Percentiles rank a stretch among this genome's conserved stretches.
Evolutionary conservation across 2,888 invertebrate genomes (phyloP).

Genomic region (Chromoteleia sp.): DNA sequence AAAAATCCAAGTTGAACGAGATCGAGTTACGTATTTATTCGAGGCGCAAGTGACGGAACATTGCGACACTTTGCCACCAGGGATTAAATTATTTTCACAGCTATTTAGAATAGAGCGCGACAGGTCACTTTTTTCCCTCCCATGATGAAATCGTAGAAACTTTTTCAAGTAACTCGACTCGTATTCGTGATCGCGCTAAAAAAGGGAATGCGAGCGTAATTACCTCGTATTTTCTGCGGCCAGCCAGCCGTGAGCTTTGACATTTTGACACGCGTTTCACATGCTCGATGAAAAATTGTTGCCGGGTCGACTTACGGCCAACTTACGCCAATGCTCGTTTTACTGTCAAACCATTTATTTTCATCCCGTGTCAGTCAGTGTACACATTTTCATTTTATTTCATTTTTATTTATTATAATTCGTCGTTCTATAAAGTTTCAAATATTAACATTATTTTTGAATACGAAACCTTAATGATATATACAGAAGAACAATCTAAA

Average conservation of each 20-base stretch:
- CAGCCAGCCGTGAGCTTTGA: conserved; percentile 76
- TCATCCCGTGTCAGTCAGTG: not conserved
- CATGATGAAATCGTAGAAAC: conserved; percentile 58
- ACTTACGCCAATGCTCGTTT: conserved; percentile 20
- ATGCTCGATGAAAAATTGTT: conserved; percentile 46
- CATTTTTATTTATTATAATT: not conserved
- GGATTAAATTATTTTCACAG: conserved; percentile 62
- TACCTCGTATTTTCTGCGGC: conserved; percentile 73
- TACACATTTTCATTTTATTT: not conserved
- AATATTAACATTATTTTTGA: no score
- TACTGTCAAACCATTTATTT: conserved; percentile 2
- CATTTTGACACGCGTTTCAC: conserved; percentile 76
- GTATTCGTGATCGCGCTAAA: conserved; percentile 42
- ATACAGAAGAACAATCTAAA: no score
- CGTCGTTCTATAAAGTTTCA: not conserved
- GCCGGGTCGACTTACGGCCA: conserved; percentile 33
- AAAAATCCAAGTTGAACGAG: conserved; percentile 12
- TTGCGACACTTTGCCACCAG: conserved; percentile 36
- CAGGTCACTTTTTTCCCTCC: conserved; percentile 52
- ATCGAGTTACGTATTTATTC: conserved; percentile 39
- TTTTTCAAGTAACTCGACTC: conserved; percentile 43
- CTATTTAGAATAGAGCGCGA: conserved; percentile 55
- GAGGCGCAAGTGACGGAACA: conserved; percentile 35
- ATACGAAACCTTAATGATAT: no score
- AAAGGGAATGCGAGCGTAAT: conserved; percentile 70